These are phyloP conservation scores for Cirrhinus mrigala DNA, from an alignment of 2,797 vertebrate genomes.

Conservation along the genomic window DNA sequence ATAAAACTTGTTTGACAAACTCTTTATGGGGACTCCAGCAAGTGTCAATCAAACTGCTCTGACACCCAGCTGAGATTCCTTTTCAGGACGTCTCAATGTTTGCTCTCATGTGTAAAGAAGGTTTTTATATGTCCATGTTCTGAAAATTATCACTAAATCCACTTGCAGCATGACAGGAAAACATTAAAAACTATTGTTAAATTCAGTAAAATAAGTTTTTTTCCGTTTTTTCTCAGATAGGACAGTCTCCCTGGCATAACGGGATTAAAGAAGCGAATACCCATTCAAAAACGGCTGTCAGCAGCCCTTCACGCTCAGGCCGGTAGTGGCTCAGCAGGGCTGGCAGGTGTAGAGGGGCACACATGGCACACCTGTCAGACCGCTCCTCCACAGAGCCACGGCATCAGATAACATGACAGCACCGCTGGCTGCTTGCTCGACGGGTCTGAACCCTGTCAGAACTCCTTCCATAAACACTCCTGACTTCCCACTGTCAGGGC, in stretches of 20 bases:
- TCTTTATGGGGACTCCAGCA: conserved; percentile 13
- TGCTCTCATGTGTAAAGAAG: background rate
- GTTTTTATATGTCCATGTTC: background rate
- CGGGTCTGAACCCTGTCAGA: conserved; percentile 81
- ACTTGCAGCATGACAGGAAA: background rate
- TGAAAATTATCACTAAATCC: background rate
- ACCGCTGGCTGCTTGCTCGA: conserved; percentile 70
- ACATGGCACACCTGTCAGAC: conserved; percentile 80
- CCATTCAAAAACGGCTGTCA: conserved; percentile 52
- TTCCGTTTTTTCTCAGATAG: background rate
- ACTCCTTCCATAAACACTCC: conserved; percentile 78
- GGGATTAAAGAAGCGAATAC: conserved; percentile 37
- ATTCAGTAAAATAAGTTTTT: background rate
- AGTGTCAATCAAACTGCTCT: conserved; percentile 58
- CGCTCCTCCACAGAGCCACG: conserved; percentile 69
- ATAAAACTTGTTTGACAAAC: conserved; percentile 1
- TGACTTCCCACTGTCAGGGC: conserved; percentile 76
- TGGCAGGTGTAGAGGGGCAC: conserved; percentile 64
- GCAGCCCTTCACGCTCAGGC: conserved; percentile 44
- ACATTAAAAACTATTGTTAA: background rate
- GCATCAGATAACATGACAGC: conserved; percentile 79
- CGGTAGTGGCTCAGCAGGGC: conserved; percentile 52
- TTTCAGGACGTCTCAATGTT: background rate
- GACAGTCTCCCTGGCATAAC: conserved; percentile 4
- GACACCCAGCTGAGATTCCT: background rate